Base-by-base conservation (phyloP, 1,140 invertebrate species). In the Megalopta genalis region DNA sequence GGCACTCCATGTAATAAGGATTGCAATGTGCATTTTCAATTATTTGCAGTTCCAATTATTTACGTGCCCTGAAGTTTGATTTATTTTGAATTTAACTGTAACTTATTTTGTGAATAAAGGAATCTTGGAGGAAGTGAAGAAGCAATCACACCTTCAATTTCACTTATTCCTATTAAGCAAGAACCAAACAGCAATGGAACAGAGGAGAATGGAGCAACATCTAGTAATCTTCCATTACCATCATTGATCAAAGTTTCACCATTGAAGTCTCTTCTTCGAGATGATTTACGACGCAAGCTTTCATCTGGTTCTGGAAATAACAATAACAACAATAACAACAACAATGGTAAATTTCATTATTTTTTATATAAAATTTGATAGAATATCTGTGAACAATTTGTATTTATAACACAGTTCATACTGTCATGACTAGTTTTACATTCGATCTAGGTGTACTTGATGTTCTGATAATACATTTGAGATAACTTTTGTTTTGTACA, bases 111-210 rank as follows among this genome's bases (percentile, higher is more conserved):
- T 42, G 54, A 72, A 62, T 64, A 75, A 57, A 90, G 90, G 83
- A 90, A 71, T 46, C 68, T 89, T 25, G 84, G 89, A 42, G 88
- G 88, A 52, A 84, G 84, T 16, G 91, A 92, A 42, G 90, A 91
- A 46, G 66, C 90, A 89, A 96, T 97, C 85, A 97, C 96, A 81
- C 96, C 96, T 12, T 97, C 96, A 23, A 97, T 97, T 81, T 97
- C 96, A 25, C 91, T 97, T n/a, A 97, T 97, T 93, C 96, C 96
- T 65, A 97, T 97, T 79, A 97, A 97, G 91, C 96, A 97, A 93
- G 96, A 95, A 85, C 94, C 94, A 78, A 93, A 90, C 72, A 93
- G 91, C 72, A 93, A 93, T 73, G 91, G 91, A 60, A 89, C 93
- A 62, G 93, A 94, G 52, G 94, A 94, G 21, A 91, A 74, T 46